A percentile compares a stretch with the other conserved stretches of the same genome.
Conservation (phyloP, 1,140 invertebrate genomes). For the Oedothorax gibbosus region DNA sequence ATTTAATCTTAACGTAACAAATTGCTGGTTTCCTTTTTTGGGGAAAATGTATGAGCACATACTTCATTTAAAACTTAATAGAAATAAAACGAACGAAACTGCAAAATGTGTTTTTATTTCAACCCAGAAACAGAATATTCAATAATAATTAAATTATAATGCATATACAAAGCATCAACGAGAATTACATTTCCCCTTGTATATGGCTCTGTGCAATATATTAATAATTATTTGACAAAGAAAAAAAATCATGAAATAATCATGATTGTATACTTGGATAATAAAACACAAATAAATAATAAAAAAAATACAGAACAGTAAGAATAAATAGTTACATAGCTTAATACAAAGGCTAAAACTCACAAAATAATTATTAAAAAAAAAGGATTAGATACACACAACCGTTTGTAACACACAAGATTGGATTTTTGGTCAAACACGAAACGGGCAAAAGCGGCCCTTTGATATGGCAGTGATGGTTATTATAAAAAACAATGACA, state of each 20-base stretch:
- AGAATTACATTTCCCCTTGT: slow-evolving; percentile 17
- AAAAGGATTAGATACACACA: slow-evolving; percentile 21
- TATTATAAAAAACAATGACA: slow-evolving; percentile 6
- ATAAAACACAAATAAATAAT: slow-evolving; percentile 22
- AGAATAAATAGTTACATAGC: slow-evolving; percentile 22
- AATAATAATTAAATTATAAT: slow-evolving; percentile 38
- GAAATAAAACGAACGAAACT: not conserved
- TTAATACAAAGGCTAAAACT: not conserved
- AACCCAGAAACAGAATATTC: slow-evolving; percentile 31
- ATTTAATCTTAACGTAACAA: no score
- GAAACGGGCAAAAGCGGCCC: not conserved
- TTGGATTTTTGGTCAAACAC: slow-evolving; percentile 26
- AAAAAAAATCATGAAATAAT: not conserved
- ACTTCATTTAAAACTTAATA: not conserved
- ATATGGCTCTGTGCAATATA: slow-evolving; percentile 29
- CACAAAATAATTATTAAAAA: slow-evolving; percentile 2
- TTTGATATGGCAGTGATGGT: slow-evolving; percentile 39
- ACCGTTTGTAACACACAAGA: not conserved
- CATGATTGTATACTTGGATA: not conserved
- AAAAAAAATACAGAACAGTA: slow-evolving; percentile 22
- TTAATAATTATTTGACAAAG: slow-evolving; percentile 22
- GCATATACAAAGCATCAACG: slow-evolving; percentile 25
- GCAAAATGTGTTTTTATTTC: slow-evolving; percentile 22
- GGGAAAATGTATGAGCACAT: not conserved
- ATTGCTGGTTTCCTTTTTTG: no score